phyloP scores from a whole-genome alignment of 2,797 vertebrate species.

The Myiotriccus ornatus region DNA sequence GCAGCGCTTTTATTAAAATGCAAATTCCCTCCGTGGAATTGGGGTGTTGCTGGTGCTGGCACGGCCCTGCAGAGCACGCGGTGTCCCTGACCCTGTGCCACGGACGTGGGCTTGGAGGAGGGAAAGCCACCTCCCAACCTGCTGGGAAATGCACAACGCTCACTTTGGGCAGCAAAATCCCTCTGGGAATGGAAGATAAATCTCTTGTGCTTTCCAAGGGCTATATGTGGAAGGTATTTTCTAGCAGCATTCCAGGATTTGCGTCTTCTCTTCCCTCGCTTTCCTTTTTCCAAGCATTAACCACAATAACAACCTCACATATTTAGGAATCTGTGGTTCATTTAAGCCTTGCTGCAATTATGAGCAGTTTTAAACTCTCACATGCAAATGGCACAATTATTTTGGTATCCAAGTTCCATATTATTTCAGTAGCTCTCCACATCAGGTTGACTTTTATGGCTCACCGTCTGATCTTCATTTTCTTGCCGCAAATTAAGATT shows the following conservation, averaged over 20 bases:
- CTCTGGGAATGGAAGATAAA: background rate
- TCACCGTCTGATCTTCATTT: background rate
- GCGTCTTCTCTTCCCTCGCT: accelerated
- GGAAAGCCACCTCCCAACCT: background rate
- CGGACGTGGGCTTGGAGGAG: accelerated
- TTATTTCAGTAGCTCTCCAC: background rate
- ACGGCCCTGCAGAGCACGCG: accelerated
- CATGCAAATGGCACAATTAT: background rate
- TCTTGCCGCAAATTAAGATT: background rate
- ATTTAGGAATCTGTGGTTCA: background rate
- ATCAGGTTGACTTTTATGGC: conserved; percentile 5
- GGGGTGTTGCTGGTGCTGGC: accelerated
- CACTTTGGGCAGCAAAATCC: background rate
- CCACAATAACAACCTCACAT: background rate
- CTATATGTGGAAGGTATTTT: background rate
- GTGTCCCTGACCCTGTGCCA: background rate
- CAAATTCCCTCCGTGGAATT: background rate
- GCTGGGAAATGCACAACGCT: accelerated
- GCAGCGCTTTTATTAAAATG: background rate
- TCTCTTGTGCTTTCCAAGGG: background rate
- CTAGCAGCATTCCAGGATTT: background rate
- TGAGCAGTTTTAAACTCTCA: background rate
- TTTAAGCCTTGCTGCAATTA: background rate
- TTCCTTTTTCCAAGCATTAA: background rate
- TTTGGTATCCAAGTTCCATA: background rate